phyloP scores from a whole-genome alignment of 2,113 vertebrate genomes.

The Puffinus mauretanicus region DNA sequence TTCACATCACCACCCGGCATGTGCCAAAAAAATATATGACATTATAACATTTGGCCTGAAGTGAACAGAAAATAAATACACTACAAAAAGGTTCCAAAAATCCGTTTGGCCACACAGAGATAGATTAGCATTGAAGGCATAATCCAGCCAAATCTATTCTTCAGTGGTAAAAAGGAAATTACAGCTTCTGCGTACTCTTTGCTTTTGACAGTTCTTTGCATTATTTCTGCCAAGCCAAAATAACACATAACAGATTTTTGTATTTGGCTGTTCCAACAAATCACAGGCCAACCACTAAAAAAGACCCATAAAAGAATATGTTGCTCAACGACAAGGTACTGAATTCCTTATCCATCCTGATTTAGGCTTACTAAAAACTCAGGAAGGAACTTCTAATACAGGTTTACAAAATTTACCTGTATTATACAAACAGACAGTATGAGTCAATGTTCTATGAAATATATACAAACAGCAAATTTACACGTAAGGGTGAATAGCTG shows the following conservation, averaged over 20 bases:
- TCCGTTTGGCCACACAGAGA: constrained; percentile 58
- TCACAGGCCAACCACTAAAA: not conserved
- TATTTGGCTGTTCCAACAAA: not conserved
- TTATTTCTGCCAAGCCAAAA: constrained; percentile 52
- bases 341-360: not conserved
- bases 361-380: not conserved
- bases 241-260: constrained; percentile 31
- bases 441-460: not conserved
- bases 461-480: not conserved
- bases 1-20: not conserved
- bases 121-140: constrained; percentile 34
- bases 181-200: constrained; percentile 48
- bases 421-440: not conserved
- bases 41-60: constrained; percentile 34
- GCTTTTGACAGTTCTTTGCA: constrained; percentile 40
- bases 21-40: not conserved
- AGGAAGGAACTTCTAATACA: not conserved
- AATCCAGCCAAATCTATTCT: constrained; percentile 49
- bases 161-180: constrained; percentile 61
- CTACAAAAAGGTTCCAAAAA: constrained; percentile 52
- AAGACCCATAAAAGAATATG: not conserved
- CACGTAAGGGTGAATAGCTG: not conserved
- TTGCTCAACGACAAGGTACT: not conserved
- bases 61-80: not conserved
- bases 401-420: not conserved